A percentile compares a stretch with the other conserved stretches of the same genome.
phyloP scores from a whole-genome alignment of 2,113 vertebrate species.

The Octodon degus region DNA sequence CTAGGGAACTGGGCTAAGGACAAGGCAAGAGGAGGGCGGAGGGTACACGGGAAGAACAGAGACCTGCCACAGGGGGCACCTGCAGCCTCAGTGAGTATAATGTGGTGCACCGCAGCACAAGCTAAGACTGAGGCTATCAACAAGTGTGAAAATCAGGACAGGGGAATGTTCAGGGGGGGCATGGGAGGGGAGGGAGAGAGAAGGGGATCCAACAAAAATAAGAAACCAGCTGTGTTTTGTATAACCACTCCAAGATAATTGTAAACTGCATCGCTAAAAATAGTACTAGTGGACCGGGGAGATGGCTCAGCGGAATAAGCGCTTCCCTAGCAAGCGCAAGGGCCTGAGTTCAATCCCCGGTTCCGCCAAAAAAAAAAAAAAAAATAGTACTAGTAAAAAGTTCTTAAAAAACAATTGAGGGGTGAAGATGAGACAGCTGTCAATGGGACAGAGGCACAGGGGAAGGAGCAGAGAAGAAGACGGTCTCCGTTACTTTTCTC shows the following conservation, averaged over 20 bases:
- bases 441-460: not conserved
- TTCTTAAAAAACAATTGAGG: not conserved
- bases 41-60: not conserved
- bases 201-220: not conserved
- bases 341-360: too few relatives aligned
- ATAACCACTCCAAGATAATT: not conserved
- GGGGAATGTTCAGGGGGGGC: not conserved
- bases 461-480: not conserved
- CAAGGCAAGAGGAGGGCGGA: not conserved
- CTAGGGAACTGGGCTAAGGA: not conserved
- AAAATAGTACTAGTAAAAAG: not conserved
- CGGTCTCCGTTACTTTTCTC: not conserved
- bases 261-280: not conserved
- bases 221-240: not conserved
- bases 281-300: too few relatives aligned
- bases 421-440: not conserved
- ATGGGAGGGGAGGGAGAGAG: not conserved
- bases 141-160: not conserved
- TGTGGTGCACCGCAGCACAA: not conserved
- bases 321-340: too few relatives aligned
- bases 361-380: too few relatives aligned
- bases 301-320: too few relatives aligned
- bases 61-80: fast-evolving
- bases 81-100: not conserved
- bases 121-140: not conserved